These are phyloP conservation scores for Esox lucius DNA, from an alignment of 2,797 vertebrate genomes.

Conservation along the genomic window DNA sequence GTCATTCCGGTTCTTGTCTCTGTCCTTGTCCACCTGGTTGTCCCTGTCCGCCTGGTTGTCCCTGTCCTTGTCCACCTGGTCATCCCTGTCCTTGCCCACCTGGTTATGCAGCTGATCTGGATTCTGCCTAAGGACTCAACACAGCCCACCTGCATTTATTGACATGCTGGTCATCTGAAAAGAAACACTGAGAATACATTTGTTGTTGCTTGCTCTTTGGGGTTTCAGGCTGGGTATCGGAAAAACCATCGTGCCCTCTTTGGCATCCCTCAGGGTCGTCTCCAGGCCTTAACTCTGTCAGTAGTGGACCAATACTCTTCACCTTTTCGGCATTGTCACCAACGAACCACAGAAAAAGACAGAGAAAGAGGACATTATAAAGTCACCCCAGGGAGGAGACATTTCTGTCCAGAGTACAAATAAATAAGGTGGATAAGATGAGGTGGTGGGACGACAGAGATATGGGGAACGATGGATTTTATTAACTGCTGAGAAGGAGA, in stretches of 20 bases:
- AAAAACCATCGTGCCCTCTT: slow-evolving; percentile 95
- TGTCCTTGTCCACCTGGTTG: no score
- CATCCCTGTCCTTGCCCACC: no score
- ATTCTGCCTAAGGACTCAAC: slow-evolving; percentile 58
- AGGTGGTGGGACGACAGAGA: not conserved
- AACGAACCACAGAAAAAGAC: slow-evolving; percentile 79
- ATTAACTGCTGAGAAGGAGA: not conserved
- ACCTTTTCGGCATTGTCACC: slow-evolving; percentile 98
- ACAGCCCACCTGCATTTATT: slow-evolving; percentile 81
- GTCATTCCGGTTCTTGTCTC: no score
- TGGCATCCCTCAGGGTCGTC: slow-evolving; percentile 94
- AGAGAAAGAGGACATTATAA: not conserved
- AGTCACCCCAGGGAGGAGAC: not conserved
- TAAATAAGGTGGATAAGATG: not conserved
- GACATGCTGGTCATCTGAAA: no score
- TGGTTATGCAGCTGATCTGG: no score
- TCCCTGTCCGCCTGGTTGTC: no score
- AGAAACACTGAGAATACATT: no score
- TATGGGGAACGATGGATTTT: not conserved
- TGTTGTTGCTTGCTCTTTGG: no score
- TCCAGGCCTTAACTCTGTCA: slow-evolving; percentile 98
- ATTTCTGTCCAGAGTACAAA: not conserved
- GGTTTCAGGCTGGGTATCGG: no score
- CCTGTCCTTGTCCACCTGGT: no score
- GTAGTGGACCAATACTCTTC: slow-evolving; percentile 97